Evolutionary conservation across 2,888 invertebrate genomes (phyloP), one percentile per base, ranked within the genome.

Genomic region (Chelonus formosanus): DNA sequence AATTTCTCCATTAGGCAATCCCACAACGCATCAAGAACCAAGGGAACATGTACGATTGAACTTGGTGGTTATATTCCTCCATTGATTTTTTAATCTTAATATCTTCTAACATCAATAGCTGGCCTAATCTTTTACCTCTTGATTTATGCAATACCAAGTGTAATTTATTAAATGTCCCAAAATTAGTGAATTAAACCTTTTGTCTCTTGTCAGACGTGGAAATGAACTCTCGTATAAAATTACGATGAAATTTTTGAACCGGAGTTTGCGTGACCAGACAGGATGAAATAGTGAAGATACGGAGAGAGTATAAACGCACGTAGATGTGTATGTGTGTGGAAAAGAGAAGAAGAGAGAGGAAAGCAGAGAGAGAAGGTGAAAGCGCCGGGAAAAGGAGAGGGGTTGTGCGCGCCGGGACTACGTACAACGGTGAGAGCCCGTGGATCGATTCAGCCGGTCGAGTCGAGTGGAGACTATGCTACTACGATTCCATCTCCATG

Each of bases 361-460:
- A 70, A 69, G 68, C 70, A 71, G 71, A 64, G 70, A 75, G 72
- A 72, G 73, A 71, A 72, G 65, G 70, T 71, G 71, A 71, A 74
- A 71, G 74, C 73, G 66, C 64, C 57, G 69, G 74, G 69, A 70
- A 59, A 59, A 59, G 54, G 47, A 47, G 54, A 52, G 65, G 65
- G 47, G 58, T 57, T 58, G 58, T 8, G 32, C 47, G 5, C 44
- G 44, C 56, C 59, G 59, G 59, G 59, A 60, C 59, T 58, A 50
- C 67, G 72, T 68, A 71, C 70, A 69, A 69, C 71, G 70, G 68
- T 67, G 73, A 73, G 76, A 74, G 76, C 78, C 72, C 71, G 75
- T 71, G 80, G 80, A 80, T 80, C 80, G 80, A 80, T 80, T 77
- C 80, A 80, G 80, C 80, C 76, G 79, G 78, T 78, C 79, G 80